These are phyloP conservation scores for Heterodera schachtii DNA, from an alignment of 1,140 invertebrate genomes.

Conservation along the genomic window DNA sequence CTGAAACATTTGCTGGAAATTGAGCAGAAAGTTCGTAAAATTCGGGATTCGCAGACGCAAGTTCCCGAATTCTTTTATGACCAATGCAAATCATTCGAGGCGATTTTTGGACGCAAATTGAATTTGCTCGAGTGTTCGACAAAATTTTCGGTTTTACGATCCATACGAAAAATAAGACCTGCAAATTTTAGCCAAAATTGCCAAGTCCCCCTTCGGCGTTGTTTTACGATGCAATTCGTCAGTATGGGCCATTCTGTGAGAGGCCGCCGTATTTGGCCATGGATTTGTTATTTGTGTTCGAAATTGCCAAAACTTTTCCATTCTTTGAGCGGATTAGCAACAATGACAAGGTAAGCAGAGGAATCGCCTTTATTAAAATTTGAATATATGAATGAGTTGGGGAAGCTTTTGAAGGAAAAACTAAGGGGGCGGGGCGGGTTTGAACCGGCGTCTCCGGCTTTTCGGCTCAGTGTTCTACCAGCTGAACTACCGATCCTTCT, in stretches of 20 bases:
- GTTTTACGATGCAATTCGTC: neutral
- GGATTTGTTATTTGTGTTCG: neutral
- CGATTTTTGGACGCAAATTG: neutral
- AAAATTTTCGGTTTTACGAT: neutral
- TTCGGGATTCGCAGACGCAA: neutral
- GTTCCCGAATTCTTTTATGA: slow-evolving; percentile 7
- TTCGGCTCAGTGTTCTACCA: too few species aligned
- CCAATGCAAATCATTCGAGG: neutral
- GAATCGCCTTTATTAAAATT: too few species aligned
- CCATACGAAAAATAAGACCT: neutral
- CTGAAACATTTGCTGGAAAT: neutral
- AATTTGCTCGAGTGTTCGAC: neutral
- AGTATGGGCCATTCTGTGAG: slow-evolving; percentile 6
- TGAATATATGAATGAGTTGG: too few species aligned
- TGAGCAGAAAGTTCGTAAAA: neutral
- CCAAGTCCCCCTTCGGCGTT: neutral
- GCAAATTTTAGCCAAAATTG: neutral
- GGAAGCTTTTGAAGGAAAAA: too few species aligned
- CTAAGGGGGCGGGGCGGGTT: too few species aligned
- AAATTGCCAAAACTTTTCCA: neutral
- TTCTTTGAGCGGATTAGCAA: neutral
- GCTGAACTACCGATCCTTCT: too few species aligned
- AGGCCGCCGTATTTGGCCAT: neutral
- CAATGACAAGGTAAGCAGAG: slow-evolving; percentile 3
- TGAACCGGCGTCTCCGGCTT: too few species aligned